Evolutionary conservation across 2,797 vertebrate genomes (phyloP).

Genomic region (Ctenopoma multispine): DNA sequence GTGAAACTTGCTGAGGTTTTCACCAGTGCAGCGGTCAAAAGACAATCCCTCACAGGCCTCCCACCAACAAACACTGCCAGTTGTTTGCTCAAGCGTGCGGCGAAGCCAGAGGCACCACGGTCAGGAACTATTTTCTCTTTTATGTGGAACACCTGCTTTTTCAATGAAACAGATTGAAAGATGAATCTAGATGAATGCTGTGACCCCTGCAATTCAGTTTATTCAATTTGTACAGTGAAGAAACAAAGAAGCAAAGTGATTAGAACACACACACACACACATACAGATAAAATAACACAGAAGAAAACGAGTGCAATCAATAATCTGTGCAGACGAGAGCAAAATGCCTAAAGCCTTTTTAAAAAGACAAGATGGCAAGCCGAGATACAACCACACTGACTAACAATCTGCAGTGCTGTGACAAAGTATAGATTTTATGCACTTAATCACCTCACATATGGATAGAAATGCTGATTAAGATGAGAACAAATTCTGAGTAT

Average conservation of each 20-base stretch:
- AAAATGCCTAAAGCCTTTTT: slow-evolving; percentile 25
- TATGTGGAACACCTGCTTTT: slow-evolving; percentile 32
- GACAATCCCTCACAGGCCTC: slow-evolving; percentile 34
- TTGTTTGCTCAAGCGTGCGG: slow-evolving; percentile 13
- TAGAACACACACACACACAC: slow-evolving; percentile 27
- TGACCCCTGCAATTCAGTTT: slow-evolving; percentile 39
- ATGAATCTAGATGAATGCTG: slow-evolving; percentile 36
- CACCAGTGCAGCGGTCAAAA: slow-evolving; percentile 12
- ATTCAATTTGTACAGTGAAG: slow-evolving; percentile 43
- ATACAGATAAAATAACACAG: slow-evolving; percentile 23
- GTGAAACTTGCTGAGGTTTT: slow-evolving; percentile 18
- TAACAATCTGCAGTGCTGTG: slow-evolving; percentile 27
- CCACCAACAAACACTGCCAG: slow-evolving; percentile 7
- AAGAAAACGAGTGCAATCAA: slow-evolving; percentile 44
- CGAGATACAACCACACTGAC: slow-evolving; percentile 29
- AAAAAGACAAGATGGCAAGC: slow-evolving; percentile 30
- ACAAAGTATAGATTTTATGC: slow-evolving; percentile 28
- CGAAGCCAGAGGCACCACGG: slow-evolving; percentile 34
- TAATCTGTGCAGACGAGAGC: slow-evolving; percentile 59
- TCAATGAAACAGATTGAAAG: slow-evolving; percentile 7
- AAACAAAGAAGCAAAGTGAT: slow-evolving; percentile 30
- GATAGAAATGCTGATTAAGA: slow-evolving; percentile 37
- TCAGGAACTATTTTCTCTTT: slow-evolving; percentile 31
- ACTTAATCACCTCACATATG: slow-evolving; percentile 39
- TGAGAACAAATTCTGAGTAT: slow-evolving; percentile 19